Percentiles rank a stretch among this genome's conserved stretches.
Evolutionary conservation across 2,113 vertebrate genomes (phyloP).

Genomic region (Hemichromis elongatus): DNA sequence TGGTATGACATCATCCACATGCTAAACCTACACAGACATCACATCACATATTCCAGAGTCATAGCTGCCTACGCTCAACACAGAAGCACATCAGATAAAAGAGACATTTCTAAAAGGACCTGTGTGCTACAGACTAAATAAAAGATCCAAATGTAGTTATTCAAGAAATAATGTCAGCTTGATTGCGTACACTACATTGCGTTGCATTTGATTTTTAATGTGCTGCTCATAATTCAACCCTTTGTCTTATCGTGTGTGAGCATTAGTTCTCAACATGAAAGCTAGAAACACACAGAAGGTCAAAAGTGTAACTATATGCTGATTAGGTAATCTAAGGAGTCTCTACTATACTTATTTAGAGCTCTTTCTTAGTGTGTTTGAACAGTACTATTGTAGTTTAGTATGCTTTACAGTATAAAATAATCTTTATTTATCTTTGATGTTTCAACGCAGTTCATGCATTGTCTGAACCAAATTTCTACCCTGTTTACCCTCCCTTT

Average conservation of each 20-base stretch:
- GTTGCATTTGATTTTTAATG: background rate
- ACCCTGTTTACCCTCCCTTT: background rate
- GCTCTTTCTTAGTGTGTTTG: background rate
- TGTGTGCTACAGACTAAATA: background rate
- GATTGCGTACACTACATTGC: background rate
- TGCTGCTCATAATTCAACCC: background rate
- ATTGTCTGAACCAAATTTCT: background rate
- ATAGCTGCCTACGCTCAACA: background rate
- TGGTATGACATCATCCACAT: slow-evolving; percentile 2
- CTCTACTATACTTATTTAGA: rapidly evolving
- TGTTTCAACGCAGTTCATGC: background rate
- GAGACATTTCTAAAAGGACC: background rate
- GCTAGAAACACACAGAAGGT: background rate
- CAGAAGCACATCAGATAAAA: background rate
- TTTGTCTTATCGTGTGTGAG: background rate
- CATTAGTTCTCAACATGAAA: background rate
- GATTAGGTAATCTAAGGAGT: background rate
- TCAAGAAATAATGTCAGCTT: background rate
- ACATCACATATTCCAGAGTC: background rate
- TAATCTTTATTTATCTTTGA: background rate
- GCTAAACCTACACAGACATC: background rate
- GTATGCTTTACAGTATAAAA: background rate
- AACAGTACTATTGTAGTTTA: background rate
- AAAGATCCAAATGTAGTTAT: background rate
- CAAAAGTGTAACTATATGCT: background rate